Percentiles rank a stretch among this genome's conserved stretches.
phyloP scores from a whole-genome alignment of 2,797 vertebrate genomes.

The Gymnothorax reevesii region DNA sequence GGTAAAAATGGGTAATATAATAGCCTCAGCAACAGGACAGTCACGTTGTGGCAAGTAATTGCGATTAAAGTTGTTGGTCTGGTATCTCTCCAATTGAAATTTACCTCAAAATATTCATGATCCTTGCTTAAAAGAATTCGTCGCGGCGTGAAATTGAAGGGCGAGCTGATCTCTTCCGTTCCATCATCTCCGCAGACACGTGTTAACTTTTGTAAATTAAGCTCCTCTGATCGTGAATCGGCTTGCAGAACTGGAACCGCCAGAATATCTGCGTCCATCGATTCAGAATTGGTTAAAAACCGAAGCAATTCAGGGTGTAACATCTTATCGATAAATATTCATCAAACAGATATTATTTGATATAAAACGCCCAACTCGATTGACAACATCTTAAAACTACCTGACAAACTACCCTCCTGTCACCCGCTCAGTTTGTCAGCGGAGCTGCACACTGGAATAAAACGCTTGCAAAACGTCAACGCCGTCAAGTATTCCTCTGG shows the following conservation, averaged over 20 bases:
- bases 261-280: constrained; percentile 15
- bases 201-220: neutral
- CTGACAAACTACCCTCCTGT: neutral
- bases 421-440: neutral
- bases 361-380: neutral
- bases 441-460: neutral
- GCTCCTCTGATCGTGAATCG: constrained; percentile 8
- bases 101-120: constrained; percentile 75
- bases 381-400: neutral
- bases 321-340: constrained; percentile 47
- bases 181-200: constrained; percentile 5
- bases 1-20: neutral
- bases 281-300: constrained; percentile 26
- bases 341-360: neutral
- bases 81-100: neutral
- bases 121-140: constrained; percentile 63
- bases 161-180: constrained; percentile 41
- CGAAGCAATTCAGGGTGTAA: constrained; percentile 40
- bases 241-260: constrained; percentile 22
- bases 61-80: neutral
- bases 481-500: neutral
- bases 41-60: neutral
- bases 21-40: neutral
- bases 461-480: neutral
- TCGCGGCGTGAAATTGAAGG: constrained; percentile 69